phyloP scores from a whole-genome alignment of 2,888 invertebrate genomes.

The Trissolcus japonicus region DNA sequence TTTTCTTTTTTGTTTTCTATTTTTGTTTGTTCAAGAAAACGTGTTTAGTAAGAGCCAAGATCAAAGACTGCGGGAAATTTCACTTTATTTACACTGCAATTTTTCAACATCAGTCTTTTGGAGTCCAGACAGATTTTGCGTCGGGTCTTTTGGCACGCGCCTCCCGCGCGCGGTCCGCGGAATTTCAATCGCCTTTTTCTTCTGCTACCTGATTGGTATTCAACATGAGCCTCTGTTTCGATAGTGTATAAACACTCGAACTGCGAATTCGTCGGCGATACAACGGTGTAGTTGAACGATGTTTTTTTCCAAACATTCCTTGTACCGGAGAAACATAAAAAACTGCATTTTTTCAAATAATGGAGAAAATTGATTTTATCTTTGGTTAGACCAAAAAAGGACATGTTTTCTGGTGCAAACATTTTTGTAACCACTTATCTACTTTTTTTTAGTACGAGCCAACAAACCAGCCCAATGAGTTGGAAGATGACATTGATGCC shows the following conservation, averaged over 20 bases:
- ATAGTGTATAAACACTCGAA: slow-evolving; percentile 63
- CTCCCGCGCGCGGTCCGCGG: slow-evolving; percentile 48
- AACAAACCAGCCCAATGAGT: slow-evolving; percentile 70
- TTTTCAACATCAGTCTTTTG: slow-evolving; percentile 50
- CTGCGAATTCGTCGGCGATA: slow-evolving; percentile 63
- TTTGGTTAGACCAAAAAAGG: no score
- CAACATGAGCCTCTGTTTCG: slow-evolving; percentile 66
- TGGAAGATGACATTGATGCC: slow-evolving; percentile 68
- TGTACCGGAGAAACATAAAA: no score
- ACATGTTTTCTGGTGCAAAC: no score
- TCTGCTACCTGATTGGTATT: slow-evolving; percentile 60
- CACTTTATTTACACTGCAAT: slow-evolving; percentile 47
- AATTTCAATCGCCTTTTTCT: slow-evolving; percentile 61
- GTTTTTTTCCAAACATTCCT: neutral
- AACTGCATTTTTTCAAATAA: no score
- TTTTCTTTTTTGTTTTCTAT: slow-evolving; percentile 5
- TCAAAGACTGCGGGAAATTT: slow-evolving; percentile 33
- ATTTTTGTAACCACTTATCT: neutral
- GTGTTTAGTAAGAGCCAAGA: slow-evolving; percentile 6
- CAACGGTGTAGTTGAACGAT: slow-evolving; percentile 51
- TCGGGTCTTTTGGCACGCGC: slow-evolving; percentile 55
- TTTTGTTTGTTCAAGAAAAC: neutral
- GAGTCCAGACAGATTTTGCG: slow-evolving; percentile 50
- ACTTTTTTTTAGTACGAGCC: slow-evolving; percentile 57
- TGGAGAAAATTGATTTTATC: no score